Percentiles rank a stretch among this genome's conserved stretches.
These are phyloP conservation scores for Rhorus exstirpatorius DNA, from an alignment of 2,888 invertebrate genomes.

Conservation along the genomic window DNA sequence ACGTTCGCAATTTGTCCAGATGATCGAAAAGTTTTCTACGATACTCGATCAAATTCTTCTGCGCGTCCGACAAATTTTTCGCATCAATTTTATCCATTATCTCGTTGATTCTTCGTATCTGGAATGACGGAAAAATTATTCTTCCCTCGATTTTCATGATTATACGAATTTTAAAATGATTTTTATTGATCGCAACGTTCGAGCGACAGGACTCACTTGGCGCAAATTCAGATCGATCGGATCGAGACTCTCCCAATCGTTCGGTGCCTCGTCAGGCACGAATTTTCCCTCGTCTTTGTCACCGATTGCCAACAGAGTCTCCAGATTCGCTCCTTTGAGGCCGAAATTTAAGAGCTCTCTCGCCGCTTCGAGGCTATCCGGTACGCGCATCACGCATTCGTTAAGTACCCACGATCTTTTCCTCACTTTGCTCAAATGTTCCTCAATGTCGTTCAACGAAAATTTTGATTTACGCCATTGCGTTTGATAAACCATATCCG, in stretches of 20 bases:
- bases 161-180: no score
- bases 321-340: slow-evolving; percentile 89
- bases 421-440: slow-evolving; percentile 92
- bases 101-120: slow-evolving; percentile 82
- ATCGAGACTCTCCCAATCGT: slow-evolving; percentile 73
- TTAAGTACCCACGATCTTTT: slow-evolving; percentile 93
- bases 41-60: slow-evolving; percentile 89
- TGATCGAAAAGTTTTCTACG: slow-evolving; percentile 90
- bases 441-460: slow-evolving; percentile 91
- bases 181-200: no score
- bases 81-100: slow-evolving; percentile 85
- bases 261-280: slow-evolving; percentile 74
- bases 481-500: slow-evolving; percentile 92
- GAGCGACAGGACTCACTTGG: slow-evolving; percentile 64
- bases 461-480: slow-evolving; percentile 92
- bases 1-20: slow-evolving; percentile 90
- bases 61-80: slow-evolving; percentile 88
- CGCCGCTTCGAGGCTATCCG: slow-evolving; percentile 91
- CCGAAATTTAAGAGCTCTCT: slow-evolving; percentile 92
- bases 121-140: neutral
- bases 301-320: slow-evolving; percentile 88
- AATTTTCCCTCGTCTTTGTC: slow-evolving; percentile 83
- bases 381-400: slow-evolving; percentile 92
- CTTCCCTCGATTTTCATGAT: neutral
- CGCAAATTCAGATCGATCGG: slow-evolving; percentile 71